Evolutionary conservation across 1,140 invertebrate species (phyloP), one percentile per base, ranked within the genome.

Genomic region (Chelonus insularis): DNA sequence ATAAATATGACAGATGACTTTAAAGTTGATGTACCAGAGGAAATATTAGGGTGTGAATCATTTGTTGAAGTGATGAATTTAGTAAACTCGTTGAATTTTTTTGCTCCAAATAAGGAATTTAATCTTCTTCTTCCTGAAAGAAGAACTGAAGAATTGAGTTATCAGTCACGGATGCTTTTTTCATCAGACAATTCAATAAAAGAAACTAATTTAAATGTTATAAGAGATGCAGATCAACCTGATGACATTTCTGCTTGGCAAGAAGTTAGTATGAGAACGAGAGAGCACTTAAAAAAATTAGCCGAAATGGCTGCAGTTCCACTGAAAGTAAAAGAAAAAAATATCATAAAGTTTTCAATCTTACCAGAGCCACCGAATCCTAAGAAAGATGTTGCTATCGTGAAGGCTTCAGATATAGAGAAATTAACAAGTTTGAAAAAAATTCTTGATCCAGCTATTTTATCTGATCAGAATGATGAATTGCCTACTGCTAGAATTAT

Each of bases 301-400:
- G 64, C 41, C 1, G 36, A 39, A 9, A 18, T 45, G 3, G 12
- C 14, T 4, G 0, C 47, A 4, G 18, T 36, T 18, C 11, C n/a
- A 12, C 20, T 18, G 37, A 41, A 3, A 1, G 1, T 18, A 56
- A 47, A 34, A 1, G 9, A 50, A 0, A 6, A 50, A 0, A 7
- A 41, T 5, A 57, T 66, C 5, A 21, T 57, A 20, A 3, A 47
- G n/a, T 62, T 74, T 9, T 72, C 66, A 4, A 76, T 76, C 21
- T 64, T 63, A 11, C 75, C 74, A 0, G 74, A 78, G 51, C 62
- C 74, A 8, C 72, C 72, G 2, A 5, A 39, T 20, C 66, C 62
- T 1, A 70, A 70, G 8, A 18, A 63, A 1, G 74, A 75, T 29
- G 59, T 71, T 0, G 45, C 59, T 51, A 48, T 62, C 9, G 56